phyloP scores from a whole-genome alignment of 2,113 vertebrate genomes.

The Erinaceus europaeus region DNA sequence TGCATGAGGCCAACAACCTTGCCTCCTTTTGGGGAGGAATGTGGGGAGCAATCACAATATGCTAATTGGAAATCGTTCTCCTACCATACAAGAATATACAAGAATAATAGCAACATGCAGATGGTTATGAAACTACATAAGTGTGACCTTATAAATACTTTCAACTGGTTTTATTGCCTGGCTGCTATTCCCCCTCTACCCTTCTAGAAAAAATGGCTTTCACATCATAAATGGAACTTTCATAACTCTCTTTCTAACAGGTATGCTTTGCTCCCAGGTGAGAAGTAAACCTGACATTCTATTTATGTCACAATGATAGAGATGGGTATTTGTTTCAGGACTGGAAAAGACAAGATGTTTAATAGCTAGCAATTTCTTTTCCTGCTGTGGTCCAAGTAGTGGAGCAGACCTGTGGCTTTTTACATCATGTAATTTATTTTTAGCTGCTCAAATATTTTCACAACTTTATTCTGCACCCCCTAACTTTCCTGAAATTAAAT shows the following conservation, averaged over 20 bases:
- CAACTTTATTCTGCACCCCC: not conserved
- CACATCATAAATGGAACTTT: not conserved
- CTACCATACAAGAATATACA: not conserved
- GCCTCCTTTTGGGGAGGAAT: not conserved
- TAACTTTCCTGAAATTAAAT: not conserved
- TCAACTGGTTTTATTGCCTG: not conserved
- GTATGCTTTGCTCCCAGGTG: not conserved
- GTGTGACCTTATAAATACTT: not conserved
- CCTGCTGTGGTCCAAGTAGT: not conserved
- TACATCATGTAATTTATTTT: not conserved
- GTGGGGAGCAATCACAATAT: not conserved
- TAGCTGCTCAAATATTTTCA: not conserved
- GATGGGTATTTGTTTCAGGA: not conserved
- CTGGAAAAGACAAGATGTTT: not conserved
- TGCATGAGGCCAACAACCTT: not conserved
- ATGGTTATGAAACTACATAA: not conserved
- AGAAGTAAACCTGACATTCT: not conserved
- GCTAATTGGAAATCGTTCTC: not conserved
- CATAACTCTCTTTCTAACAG: not conserved
- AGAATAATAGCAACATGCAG: not conserved
- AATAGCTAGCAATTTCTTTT: not conserved
- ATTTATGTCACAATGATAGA: not conserved
- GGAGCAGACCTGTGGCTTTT: not conserved
- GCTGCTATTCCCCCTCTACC: not conserved
- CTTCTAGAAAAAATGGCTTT: conserved; percentile 4